Base-by-base conservation (phyloP, 2,797 vertebrate genomes). In the Pseudocheirus occidentalis region DNA sequence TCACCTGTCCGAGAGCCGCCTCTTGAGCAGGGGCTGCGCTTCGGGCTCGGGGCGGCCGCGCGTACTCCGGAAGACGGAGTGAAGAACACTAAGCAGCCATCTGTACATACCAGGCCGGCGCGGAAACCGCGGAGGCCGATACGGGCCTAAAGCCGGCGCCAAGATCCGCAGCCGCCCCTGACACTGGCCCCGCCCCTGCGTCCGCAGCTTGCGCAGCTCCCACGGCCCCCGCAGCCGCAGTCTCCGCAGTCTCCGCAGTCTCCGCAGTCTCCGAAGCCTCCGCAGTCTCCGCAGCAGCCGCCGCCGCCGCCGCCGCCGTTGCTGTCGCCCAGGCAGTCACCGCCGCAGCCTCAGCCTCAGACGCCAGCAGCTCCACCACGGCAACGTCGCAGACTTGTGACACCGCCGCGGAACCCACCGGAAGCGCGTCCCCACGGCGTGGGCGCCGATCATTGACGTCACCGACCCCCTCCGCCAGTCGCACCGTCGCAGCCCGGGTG, bases 81-180 rank as follows among this genome's bases (percentile, higher is more conserved):
- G 97, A 97, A 98, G 96, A 66, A 97, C 93, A 96, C 97, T 97
- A 97, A 93, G 52, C 96, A 98, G 97, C 98, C 98, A 98, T 98
- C 96, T 97, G 97, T 98, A 98, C 98, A 98, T 98, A 98, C 97
- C 98, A 98, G 96, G 97, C 97, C 97, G n/a, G 27, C 95, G 95
- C 96, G 97, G 96, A 95, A 97, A 97, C 96, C 96, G 97, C 96
- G 96, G 97, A 50, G 58, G 52, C 95, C 96, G 97, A 97, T 94
- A 94, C 97, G 94, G 96, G 97, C 97, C 93, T 96, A 97, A 94
- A 96, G 94, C 55, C 96, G 93, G 92, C 96, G 97, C 97, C 97
- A 97, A 97, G 97, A 97, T 97, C 96, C 96, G 96, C 95, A 96
- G 97, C 97, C 10, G 90, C 96, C 96, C 50, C 91, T 34, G 50